phyloP scores from a whole-genome alignment of 2,113 vertebrate genomes.

The Lamprotornis superbus region DNA sequence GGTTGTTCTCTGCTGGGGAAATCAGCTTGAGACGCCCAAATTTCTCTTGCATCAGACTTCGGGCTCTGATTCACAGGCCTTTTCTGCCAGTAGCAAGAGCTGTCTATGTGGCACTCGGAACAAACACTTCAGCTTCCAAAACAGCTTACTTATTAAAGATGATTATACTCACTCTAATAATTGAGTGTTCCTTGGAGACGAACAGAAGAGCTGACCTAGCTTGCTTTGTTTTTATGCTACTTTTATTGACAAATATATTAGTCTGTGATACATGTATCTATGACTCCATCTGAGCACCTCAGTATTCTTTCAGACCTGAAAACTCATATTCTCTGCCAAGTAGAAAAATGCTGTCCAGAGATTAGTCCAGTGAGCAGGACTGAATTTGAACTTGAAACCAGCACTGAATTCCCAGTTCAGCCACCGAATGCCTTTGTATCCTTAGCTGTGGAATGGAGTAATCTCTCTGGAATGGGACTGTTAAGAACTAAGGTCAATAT shows the following conservation, averaged over 20 bases:
- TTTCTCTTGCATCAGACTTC: slow-evolving; percentile 33
- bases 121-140: background rate
- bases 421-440: background rate
- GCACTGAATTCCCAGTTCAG: background rate
- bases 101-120: background rate
- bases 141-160: background rate
- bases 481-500: background rate
- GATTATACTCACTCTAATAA: background rate
- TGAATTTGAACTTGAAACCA: slow-evolving; percentile 16
- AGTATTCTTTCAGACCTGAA: background rate
- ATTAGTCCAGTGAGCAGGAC: background rate
- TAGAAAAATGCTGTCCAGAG: background rate
- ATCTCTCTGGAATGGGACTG: background rate
- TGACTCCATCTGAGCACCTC: background rate
- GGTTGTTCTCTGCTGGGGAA: slow-evolving; percentile 45
- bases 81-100: slow-evolving; percentile 1
- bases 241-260: background rate
- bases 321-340: background rate
- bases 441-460: background rate
- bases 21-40: slow-evolving; percentile 7
- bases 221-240: background rate
- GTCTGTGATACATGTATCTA: background rate
- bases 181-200: background rate
- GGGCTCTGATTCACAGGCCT: slow-evolving; percentile 14
- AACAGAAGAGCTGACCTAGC: background rate